Percentiles rank a stretch among this genome's conserved stretches.
Evolutionary conservation across 1,140 invertebrate genomes (phyloP).

Genomic region (Saxidomus purpurata): DNA sequence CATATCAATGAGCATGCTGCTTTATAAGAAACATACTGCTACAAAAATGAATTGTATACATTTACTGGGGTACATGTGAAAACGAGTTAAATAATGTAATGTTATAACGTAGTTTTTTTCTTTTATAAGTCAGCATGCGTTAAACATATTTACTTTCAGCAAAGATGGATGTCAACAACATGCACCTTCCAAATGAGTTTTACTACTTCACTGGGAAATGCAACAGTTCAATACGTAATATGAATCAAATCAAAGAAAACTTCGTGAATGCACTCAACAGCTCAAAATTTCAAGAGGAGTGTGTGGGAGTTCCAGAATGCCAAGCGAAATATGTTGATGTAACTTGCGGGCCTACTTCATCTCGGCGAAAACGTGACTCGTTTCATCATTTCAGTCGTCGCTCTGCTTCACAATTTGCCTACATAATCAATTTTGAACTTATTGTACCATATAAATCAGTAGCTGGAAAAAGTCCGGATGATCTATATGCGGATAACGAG

Average conservation of each 20-base stretch:
- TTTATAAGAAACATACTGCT: too few relatives aligned
- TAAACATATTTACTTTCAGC: too few relatives aligned
- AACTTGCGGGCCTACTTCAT: constrained; percentile 22
- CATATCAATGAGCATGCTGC: too few relatives aligned
- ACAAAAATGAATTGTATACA: too few relatives aligned
- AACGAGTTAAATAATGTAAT: too few relatives aligned
- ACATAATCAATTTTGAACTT: constrained; percentile 19
- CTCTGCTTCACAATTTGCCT: background rate
- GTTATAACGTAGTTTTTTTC: too few relatives aligned
- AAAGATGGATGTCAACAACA: background rate
- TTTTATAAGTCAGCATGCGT: too few relatives aligned
- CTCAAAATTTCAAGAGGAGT: constrained; percentile 21
- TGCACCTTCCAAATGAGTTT: constrained; percentile 45
- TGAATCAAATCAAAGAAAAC: constrained; percentile 25
- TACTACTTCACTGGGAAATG: constrained; percentile 38
- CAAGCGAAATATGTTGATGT: constrained; percentile 15
- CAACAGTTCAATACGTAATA: background rate
- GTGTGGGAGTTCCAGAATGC: constrained; percentile 1
- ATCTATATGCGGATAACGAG: background rate
- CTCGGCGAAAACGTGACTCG: constrained; percentile 19
- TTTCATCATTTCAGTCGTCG: background rate
- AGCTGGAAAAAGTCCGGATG: background rate
- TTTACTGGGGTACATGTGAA: too few relatives aligned
- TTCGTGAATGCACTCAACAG: constrained; percentile 20
- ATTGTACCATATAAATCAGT: background rate